Evolutionary conservation across 2,113 vertebrate genomes (phyloP), one percentile per base, ranked within the genome.

Genomic region (Dipodomys spectabilis): DNA sequence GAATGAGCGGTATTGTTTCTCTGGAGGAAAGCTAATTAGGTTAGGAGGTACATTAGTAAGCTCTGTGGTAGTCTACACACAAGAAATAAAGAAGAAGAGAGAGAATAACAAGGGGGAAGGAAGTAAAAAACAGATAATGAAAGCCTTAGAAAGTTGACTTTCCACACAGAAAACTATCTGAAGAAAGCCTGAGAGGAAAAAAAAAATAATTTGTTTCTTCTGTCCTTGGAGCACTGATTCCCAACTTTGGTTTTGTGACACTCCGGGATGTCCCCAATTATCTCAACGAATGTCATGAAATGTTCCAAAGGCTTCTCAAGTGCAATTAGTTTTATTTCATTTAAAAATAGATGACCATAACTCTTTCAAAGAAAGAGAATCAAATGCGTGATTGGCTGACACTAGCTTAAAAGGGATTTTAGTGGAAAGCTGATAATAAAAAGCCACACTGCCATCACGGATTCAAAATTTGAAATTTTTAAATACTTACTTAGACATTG

Each of bases 131-230:
- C 44, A 71, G 30, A 73, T 39, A 93, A 94, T 88, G 88, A 96
- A 95, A 94, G 93, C 74, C 86, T 78, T 23, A 92, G 82, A 73
- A 94, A 88, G 87, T 92, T 90, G 91, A 77, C 71, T 91, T 93
- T 97, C 83, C 75, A 77, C 67, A 92, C 91, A 94, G 65, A 90
- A 89, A 95, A 78, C 91, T 86, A 84, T 81, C 87, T 74, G 87
- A 96, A 97, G 95, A 86, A 94, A 97, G 75, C 72, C 69, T 64
- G 87, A 74, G 69, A 86, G 85, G 39, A 39, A 91, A 94, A 96
- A 91, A 95, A 96, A 96, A 92, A 95, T 96, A 95, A 96, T 97
- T 95, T 96, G 93, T 92, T 95, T 96, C 94, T 95, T 92, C 39
- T 20, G 87, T 94, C 62, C 92, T 83, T 45, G 90, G 87, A 96